These are phyloP conservation scores for Netelia inedita DNA, from an alignment of 2,888 invertebrate species.

Conservation along the genomic window DNA sequence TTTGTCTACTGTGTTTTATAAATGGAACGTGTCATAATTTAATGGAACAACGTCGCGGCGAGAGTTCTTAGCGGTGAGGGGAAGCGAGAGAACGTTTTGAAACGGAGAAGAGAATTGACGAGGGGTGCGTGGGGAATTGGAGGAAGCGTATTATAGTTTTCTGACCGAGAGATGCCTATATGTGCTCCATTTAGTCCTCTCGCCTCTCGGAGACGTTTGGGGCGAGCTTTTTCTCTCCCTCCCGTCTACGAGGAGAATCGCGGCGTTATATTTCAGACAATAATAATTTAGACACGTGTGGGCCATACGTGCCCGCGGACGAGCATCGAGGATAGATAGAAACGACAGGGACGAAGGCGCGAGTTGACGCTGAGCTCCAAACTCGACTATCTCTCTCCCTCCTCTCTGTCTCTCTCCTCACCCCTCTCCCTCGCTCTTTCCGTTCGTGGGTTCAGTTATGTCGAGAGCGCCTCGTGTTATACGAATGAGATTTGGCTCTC, in stretches of 20 bases:
- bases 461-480: conserved; percentile 19
- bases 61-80: conserved; percentile 18
- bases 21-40: conserved; percentile 77
- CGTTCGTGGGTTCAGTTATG: neutral
- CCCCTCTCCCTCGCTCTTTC: conserved; percentile 15
- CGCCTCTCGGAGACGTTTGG: conserved; percentile 31
- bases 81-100: conserved; percentile 21
- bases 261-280: conserved; percentile 80
- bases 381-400: conserved; percentile 53
- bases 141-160: conserved; percentile 66
- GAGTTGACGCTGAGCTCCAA: conserved; percentile 71
- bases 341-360: conserved; percentile 76
- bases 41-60: conserved; percentile 76
- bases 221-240: conserved; percentile 17
- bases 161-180: conserved; percentile 29
- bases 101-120: conserved; percentile 46
- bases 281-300: conserved; percentile 84
- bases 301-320: conserved; percentile 80
- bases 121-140: conserved; percentile 65
- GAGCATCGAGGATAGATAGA: conserved; percentile 78
- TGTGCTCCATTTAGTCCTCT: conserved; percentile 8
- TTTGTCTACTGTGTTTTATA: conserved; percentile 63
- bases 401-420: conserved; percentile 37
- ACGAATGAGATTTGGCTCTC: conserved; percentile 27
- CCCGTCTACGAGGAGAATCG: conserved; percentile 42